Base-by-base conservation (phyloP, 2,113 vertebrate species). In the Rhombomys opimus region DNA sequence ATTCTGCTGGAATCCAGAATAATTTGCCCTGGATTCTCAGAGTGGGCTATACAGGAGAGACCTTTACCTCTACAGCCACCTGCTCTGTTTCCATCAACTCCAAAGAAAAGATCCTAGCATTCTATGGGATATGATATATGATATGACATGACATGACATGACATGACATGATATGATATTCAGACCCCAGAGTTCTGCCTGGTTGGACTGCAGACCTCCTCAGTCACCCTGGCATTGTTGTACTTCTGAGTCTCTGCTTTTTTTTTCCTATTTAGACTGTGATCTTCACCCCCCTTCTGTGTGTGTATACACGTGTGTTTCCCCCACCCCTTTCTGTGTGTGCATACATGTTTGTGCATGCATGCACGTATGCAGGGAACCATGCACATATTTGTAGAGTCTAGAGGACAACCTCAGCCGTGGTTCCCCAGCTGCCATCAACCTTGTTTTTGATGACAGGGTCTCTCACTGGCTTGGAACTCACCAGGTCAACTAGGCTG, bases 361-460 rank as follows among this genome's bases (percentile, higher is more conserved):
- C 0, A 4, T 12, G 52, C 4, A 9, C 1, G 32, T 22, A 9
- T 12, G 18, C 35, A 27, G 9, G 18, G 10, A 14, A 30, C 13
- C 6, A 30, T 46, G 3, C 38, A 78, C 27, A 54, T 27, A 80
- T 25, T 32, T 80, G 15, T 78, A 46, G 38, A 25, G 73, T 22
- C n/a, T 30, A 59, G 78, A 81, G 9, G 14, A 84, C 25, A 85
- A 46, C 59, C 14, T 65, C 25, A 85, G 23, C 59, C 30, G 14
- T 65, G 38, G 14, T 18, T 46, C 25, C 38, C 46, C 41, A 17
- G 23, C 18, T 63, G 59, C n/a, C 23, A 65, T 41, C 59, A 30
- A 38, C 61, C 41, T 86, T 67, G 27, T 67, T 65, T 50, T 30
- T 32, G 30, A 41, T 18, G 38, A 32, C 84, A 68, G 25, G 1